These are phyloP conservation scores for Papilio aristodemus DNA, from an alignment of 1,140 invertebrate genomes.

Conservation along the genomic window DNA sequence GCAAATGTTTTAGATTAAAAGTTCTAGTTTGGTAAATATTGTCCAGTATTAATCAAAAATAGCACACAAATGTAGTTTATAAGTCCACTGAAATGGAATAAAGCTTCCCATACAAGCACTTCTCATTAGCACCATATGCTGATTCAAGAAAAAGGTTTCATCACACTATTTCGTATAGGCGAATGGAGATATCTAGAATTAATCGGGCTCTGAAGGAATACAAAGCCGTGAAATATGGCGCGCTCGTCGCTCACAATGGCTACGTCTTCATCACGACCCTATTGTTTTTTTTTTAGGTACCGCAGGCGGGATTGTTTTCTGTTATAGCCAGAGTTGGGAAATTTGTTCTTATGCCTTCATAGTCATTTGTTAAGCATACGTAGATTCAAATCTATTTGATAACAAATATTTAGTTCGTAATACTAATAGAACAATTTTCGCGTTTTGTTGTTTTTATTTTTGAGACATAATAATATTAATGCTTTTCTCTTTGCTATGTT, in stretches of 20 bases:
- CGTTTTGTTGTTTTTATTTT: no score
- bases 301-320: constrained; percentile 74
- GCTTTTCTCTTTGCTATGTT: no score
- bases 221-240: constrained; percentile 78
- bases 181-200: constrained; percentile 80
- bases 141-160: constrained; percentile 74
- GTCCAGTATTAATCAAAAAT: no score
- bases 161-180: constrained; percentile 70
- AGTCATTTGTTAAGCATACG: constrained; percentile 55
- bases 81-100: background rate
- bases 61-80: no score
- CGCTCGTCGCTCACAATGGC: constrained; percentile 76
- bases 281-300: constrained; percentile 76
- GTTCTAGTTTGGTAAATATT: no score
- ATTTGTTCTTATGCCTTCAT: constrained; percentile 61
- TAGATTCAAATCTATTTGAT: constrained; percentile 34
- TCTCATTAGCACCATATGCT: constrained; percentile 18
- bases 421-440: background rate
- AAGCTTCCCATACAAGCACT: background rate
- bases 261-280: constrained; percentile 78
- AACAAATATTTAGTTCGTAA: background rate
- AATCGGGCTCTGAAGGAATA: constrained; percentile 74
- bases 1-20: no score
- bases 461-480: no score
- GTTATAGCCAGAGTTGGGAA: constrained; percentile 62